A percentile compares a stretch with the other conserved stretches of the same genome.
Evolutionary conservation across 2,888 invertebrate genomes (phyloP).

Genomic region (Cantharis flavilabris): DNA sequence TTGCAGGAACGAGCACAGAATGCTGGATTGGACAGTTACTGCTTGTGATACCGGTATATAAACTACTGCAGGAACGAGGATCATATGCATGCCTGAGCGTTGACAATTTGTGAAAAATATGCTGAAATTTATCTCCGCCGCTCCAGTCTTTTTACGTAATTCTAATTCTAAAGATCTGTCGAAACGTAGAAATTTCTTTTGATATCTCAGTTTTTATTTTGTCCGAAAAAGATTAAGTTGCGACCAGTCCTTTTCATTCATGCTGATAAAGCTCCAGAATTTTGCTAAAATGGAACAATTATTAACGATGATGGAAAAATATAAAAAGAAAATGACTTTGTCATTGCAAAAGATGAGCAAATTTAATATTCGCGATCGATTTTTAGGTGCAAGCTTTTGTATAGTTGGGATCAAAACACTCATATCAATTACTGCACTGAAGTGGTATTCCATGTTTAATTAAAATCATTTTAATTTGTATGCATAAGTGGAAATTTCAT

Average conservation of each 20-base stretch:
- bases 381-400: conserved; percentile 1
- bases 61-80: conserved; percentile 14
- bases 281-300: neutral
- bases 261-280: neutral
- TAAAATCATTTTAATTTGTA: conserved; percentile 18
- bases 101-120: conserved; percentile 24
- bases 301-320: neutral
- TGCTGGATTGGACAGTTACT: conserved; percentile 28
- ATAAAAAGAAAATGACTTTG: neutral
- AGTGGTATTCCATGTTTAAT: conserved; percentile 14
- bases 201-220: neutral
- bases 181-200: conserved; percentile 13
- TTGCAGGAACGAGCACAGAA: conserved; percentile 25
- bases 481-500: conserved; percentile 8
- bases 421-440: conserved; percentile 6
- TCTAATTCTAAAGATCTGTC: conserved; percentile 7
- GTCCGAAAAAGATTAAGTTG: neutral
- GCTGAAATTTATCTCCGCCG: conserved; percentile 18
- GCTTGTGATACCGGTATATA: conserved; percentile 22
- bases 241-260: neutral
- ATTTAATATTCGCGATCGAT: conserved; percentile 1
- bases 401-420: neutral
- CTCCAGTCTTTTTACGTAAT: conserved; percentile 17
- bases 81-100: conserved; percentile 22
- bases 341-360: neutral